Base-by-base conservation (phyloP, 35 echinoderm and acorn worm species). In the Amphiura filiformis region DNA sequence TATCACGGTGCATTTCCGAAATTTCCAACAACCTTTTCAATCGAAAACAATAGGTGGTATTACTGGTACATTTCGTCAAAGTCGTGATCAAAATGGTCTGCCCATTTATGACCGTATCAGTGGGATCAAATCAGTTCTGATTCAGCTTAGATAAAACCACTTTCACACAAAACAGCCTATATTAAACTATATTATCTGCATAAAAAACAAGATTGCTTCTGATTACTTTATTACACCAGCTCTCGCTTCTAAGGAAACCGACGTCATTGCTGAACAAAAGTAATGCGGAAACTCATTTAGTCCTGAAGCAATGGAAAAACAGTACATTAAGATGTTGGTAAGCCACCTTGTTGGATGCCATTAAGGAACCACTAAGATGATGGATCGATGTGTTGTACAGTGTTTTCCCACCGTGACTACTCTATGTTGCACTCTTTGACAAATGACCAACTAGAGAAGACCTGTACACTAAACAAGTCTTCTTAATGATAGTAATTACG, bases 1-100 rank as follows among this genome's bases (percentile, higher is more conserved):
- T 70, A 70, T 70, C 61, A 70, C 61, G 61, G 28, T 30, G 61
- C 61, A 70, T 70, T 70, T 70, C 61, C 61, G 61, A 70, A 70
- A 30, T 70, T 5, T 30, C 15, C 61, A 13, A 70, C 61, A 15
- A 70, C 28, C 26, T 70, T 70, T n/a, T 15, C 2, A 70, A 15
- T 4, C 17, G 26, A 30, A 2, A 70, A 70, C 61, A 70, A 70
- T 70, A 11, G 61, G 61, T 70, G 28, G 61, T n/a, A 70, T n/a
- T 52, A 20, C 7, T 52, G 44, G 44, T 52, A 52, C 61, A 70
- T 70, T 70, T 70, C 26, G 61, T 70, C 61, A 70, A 70, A 70
- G 61, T 70, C 61, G 7, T 23, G 61, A 70, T 70, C 15, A 70
- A 70, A 70, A 15, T 52, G 44, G 61, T 1, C 61, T 26, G 28